Conservation (phyloP, 2,797 vertebrate species). For the Carapus acus region DNA sequence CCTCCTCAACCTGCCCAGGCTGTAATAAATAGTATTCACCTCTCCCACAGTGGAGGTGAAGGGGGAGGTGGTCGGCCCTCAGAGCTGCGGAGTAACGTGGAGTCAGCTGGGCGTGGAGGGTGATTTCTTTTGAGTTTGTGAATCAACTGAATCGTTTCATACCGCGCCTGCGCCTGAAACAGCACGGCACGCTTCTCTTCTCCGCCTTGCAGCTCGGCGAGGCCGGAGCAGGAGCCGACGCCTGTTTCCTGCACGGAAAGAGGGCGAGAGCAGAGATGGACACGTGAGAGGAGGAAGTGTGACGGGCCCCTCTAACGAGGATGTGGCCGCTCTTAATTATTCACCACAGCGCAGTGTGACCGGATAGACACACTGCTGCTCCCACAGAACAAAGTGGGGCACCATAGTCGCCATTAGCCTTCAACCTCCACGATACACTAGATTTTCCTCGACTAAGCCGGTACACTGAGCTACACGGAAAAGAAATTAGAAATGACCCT, state of each 20-base stretch:
- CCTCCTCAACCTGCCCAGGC: no score
- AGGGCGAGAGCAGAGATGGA: constrained; percentile 38
- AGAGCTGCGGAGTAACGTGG: not conserved
- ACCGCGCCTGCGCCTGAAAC: constrained; percentile 61
- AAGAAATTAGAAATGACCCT: no score
- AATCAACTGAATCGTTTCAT: constrained; percentile 66
- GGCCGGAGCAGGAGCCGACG: constrained; percentile 23
- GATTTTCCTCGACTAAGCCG: no score
- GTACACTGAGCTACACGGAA: no score
- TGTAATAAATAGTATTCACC: no score
- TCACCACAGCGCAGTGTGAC: constrained; percentile 30
- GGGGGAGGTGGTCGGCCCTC: not conserved
- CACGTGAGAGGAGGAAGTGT: constrained; percentile 49
- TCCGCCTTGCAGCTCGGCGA: constrained; percentile 54
- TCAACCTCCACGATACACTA: not conserved
- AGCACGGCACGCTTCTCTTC: constrained; percentile 59
- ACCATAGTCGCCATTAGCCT: not conserved
- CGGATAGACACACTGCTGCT: constrained; percentile 18
- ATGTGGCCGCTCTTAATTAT: constrained; percentile 48
- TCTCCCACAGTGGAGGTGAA: not conserved
- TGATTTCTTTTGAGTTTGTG: constrained; percentile 19
- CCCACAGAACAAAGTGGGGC: constrained; percentile 25
- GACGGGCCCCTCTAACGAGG: constrained; percentile 29
- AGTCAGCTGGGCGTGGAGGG: constrained; percentile 11
- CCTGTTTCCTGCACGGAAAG: constrained; percentile 63